These are phyloP conservation scores for Parnassius glacialis DNA, from an alignment of 2,888 invertebrate species.

Conservation along the genomic window DNA sequence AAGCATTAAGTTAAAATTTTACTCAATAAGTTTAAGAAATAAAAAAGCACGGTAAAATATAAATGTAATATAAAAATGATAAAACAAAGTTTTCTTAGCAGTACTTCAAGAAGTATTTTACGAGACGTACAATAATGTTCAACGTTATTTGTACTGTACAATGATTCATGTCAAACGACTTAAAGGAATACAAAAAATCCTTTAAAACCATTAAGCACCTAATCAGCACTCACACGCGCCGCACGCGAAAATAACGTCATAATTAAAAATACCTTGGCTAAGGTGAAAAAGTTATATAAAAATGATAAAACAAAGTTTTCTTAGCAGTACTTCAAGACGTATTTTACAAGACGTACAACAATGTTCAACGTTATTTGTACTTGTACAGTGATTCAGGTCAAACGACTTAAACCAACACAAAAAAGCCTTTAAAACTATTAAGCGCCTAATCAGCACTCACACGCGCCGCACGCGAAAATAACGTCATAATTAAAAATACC, in stretches of 20 bases:
- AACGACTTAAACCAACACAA: constrained; percentile 60
- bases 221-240: constrained; percentile 68
- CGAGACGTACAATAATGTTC: background rate
- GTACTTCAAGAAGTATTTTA: too few species aligned
- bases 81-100: too few species aligned
- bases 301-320: too few species aligned
- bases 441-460: constrained; percentile 68
- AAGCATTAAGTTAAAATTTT: too few species aligned
- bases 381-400: constrained; percentile 11
- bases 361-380: constrained; percentile 7
- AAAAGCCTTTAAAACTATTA: constrained; percentile 59
- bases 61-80: too few species aligned
- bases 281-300: constrained; percentile 47
- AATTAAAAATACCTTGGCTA: constrained; percentile 66
- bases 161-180: constrained; percentile 35
- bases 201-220: constrained; percentile 60
- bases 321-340: too few species aligned
- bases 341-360: background rate
- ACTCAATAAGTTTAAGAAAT: too few species aligned
- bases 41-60: too few species aligned
- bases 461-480: constrained; percentile 63
- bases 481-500: constrained; percentile 72
- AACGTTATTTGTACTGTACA: constrained; percentile 9
- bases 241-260: constrained; percentile 66
- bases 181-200: constrained; percentile 63